A percentile compares a stretch with the other conserved stretches of the same genome.
These are phyloP conservation scores for Tinea semifulvella DNA, from an alignment of 2,888 invertebrate genomes.

Conservation along the genomic window DNA sequence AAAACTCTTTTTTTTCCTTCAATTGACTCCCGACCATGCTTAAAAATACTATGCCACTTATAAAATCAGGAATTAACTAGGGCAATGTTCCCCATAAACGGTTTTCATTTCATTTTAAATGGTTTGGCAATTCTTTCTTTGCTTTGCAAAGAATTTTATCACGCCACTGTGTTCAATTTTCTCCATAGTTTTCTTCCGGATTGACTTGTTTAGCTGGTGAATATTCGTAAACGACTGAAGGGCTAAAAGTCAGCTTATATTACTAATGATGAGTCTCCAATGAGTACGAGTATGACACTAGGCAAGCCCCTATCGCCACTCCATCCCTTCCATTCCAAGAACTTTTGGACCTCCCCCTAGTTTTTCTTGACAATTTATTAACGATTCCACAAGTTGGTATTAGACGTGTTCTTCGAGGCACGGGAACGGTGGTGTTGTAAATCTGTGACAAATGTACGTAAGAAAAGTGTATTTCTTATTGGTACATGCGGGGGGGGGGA, in stretches of 20 bases:
- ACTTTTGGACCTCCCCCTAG: neutral
- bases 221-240: constrained; percentile 17
- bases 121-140: constrained; percentile 21
- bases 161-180: constrained; percentile 15
- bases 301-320: constrained; percentile 9
- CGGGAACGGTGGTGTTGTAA: too few species aligned
- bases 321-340: neutral
- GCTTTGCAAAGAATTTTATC: constrained; percentile 14
- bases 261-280: constrained; percentile 12
- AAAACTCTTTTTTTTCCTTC: too few species aligned
- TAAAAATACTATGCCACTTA: constrained; percentile 22
- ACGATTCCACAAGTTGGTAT: too few species aligned
- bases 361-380: too few species aligned
- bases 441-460: too few species aligned
- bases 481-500: too few species aligned
- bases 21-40: constrained; percentile 23
- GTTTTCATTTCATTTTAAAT: constrained; percentile 19
- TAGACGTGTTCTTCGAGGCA: too few species aligned
- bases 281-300: constrained; percentile 13
- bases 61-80: too few species aligned
- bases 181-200: constrained; percentile 16
- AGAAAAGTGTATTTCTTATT: too few species aligned
- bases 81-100: constrained; percentile 22
- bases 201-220: constrained; percentile 19
- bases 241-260: constrained; percentile 5